Evolutionary conservation across 2,888 invertebrate genomes (phyloP).

Genomic region (Nesidiocoris tenuis): DNA sequence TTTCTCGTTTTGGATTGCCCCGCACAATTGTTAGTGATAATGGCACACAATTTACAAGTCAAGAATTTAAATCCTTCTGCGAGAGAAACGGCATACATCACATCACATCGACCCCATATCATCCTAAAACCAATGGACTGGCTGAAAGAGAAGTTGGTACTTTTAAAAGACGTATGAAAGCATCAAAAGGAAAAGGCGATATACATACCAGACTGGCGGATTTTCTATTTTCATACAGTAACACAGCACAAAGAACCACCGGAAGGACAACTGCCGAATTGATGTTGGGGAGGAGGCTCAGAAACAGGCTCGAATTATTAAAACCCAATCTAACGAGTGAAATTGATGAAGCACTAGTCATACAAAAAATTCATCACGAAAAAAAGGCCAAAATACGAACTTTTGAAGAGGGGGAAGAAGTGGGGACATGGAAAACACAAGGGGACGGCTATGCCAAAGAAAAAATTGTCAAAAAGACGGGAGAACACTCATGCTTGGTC

Average conservation of each 20-base stretch:
- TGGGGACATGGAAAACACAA: no score
- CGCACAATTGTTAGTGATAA: constrained; percentile 28
- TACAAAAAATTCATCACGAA: neutral
- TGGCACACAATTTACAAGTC: neutral
- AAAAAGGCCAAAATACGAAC: neutral
- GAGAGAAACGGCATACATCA: neutral
- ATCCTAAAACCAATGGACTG: no score
- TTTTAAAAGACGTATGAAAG: constrained; percentile 47
- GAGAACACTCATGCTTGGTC: constrained; percentile 5
- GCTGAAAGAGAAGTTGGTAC: constrained; percentile 51
- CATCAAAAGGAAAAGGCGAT: constrained; percentile 23
- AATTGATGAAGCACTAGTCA: neutral
- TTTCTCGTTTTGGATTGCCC: constrained; percentile 48
- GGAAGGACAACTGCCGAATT: constrained; percentile 48
- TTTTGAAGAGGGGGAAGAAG: no score
- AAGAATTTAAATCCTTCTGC: neutral
- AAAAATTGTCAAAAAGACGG: neutral
- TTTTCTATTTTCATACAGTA: constrained; percentile 41
- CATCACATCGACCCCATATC: no score
- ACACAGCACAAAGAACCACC: constrained; percentile 46
- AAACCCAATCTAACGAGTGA: neutral
- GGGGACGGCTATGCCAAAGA: neutral
- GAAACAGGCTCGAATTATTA: constrained; percentile 48
- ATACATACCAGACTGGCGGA: constrained; percentile 43
- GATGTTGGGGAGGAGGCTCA: constrained; percentile 48